Base-by-base conservation (phyloP, 2,113 vertebrate species). In the Clupea harengus region DNA sequence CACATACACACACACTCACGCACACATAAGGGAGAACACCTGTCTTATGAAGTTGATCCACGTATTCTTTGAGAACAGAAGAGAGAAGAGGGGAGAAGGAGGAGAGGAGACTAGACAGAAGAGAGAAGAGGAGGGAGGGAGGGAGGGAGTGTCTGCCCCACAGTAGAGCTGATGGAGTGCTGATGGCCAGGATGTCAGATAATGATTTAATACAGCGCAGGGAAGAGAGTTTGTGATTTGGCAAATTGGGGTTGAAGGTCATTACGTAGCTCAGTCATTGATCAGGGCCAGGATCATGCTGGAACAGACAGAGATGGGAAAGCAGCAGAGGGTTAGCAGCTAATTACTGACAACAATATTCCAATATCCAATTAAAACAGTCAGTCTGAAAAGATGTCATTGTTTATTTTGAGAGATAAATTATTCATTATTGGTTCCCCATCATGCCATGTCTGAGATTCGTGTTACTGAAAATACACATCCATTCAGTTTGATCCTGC, bases 251-350 rank as follows among this genome's bases (percentile, higher is more conserved):
- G 85, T 57, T 32, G 75, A 75, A 54, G 75, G n/a, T 52, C 18
- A 22, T 17, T 20, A n/a, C 45, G 1, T 3, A 0, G 64, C 81
- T 99, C 97, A 99, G 93, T 99, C 98, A 82, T 99, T 99, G 93
- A 99, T 99, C 93, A 99, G 93, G 90, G 98, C 97, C 94, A 99
- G 94, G 92, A 99, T 99, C 98, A 99, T 99, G 95, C 98, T 99
- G 96, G 13, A 92, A 89, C 89, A 90, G 93, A 84, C 91, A 90
- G 93, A 88, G 93, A 84, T 88, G 0, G 25, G 45, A 20, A 75
- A 18, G 83, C 18, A 49, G 47, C 50, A 9, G 17, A 1, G 20
- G 22, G 39, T 39, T 39, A 39, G 39, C 39, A 39, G 39, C 39
- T 39, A 39, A 39, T 39, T 39, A 39, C 39, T 39, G 39, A 39